A percentile compares a stretch with the other conserved stretches of the same genome.
phyloP scores from a whole-genome alignment of 2,797 vertebrate species.

The Diplodus sargus region DNA sequence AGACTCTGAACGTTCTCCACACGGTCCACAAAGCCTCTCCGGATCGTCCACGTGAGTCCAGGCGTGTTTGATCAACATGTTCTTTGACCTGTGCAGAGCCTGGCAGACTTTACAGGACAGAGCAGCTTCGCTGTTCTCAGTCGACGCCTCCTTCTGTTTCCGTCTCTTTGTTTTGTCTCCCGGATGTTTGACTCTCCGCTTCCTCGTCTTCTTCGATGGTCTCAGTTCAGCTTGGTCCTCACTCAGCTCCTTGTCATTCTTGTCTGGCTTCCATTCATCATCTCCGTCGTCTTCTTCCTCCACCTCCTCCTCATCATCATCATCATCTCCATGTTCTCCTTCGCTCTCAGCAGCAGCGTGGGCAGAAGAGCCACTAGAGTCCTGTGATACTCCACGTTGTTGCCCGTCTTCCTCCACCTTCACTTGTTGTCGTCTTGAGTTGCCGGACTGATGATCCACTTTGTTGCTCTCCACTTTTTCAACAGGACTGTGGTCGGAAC shows the following conservation, averaged over 20 bases:
- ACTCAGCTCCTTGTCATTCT: fast-evolving
- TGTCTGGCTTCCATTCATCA: neutral
- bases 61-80: too few relatives aligned
- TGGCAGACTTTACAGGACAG: too few relatives aligned
- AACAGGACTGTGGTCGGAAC: neutral
- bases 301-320: fast-evolving
- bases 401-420: neutral
- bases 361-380: too few relatives aligned
- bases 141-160: too few relatives aligned
- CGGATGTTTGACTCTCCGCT: neutral
- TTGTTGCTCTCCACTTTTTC: neutral
- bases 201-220: too few relatives aligned
- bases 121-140: too few relatives aligned
- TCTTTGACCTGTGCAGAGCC: too few relatives aligned
- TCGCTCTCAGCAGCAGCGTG: neutral
- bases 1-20: too few relatives aligned
- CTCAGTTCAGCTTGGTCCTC: neutral
- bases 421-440: neutral
- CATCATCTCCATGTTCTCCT: neutral
- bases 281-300: neutral
- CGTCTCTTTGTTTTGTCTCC: neutral
- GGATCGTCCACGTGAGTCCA: too few relatives aligned
- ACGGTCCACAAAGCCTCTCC: too few relatives aligned
- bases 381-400: neutral
- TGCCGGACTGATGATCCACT: neutral